Evolutionary conservation across 2,888 invertebrate genomes (phyloP).

Genomic region (Psylliodes chrysocephalus): DNA sequence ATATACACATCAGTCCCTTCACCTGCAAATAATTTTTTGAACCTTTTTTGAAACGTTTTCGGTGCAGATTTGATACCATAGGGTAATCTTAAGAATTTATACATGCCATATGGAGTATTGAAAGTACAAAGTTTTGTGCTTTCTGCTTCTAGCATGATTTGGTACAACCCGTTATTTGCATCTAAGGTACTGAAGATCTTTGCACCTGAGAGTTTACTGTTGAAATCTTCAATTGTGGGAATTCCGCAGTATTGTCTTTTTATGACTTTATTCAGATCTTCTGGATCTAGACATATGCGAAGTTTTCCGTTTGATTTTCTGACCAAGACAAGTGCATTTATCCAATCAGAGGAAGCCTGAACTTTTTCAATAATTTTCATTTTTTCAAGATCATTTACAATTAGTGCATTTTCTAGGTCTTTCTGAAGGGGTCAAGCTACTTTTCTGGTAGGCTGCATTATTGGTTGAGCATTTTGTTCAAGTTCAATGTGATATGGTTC

Average conservation of each 20-base stretch:
- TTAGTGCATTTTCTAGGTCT: conserved; percentile 37
- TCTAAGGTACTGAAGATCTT: no score
- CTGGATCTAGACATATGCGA: conserved; percentile 38
- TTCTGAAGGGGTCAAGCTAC: background rate
- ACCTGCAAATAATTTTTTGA: conserved; percentile 1
- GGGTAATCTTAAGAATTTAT: conserved; percentile 29
- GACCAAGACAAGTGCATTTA: conserved; percentile 44
- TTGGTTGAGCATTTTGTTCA: conserved; percentile 36
- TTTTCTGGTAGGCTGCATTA: no score
- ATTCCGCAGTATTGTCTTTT: conserved; percentile 35
- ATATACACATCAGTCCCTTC: no score
- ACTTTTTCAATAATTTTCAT: no score
- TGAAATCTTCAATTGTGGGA: conserved; percentile 41
- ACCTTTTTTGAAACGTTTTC: conserved; percentile 18
- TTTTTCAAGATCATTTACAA: no score
- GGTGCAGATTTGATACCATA: conserved; percentile 29
- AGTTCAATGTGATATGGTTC: no score
- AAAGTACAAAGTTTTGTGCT: conserved; percentile 33
- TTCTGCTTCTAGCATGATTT: conserved; percentile 23
- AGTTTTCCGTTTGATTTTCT: conserved; percentile 34
- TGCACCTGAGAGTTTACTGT: no score
- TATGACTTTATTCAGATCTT: conserved; percentile 39
- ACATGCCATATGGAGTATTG: conserved; percentile 36
- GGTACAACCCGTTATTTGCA: conserved; percentile 41
- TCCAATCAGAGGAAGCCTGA: conserved; percentile 38